A percentile compares a stretch with the other conserved stretches of the same genome.
These are phyloP conservation scores for Oryzias dopingdopingensis DNA, from an alignment of 2,797 vertebrate genomes.

Conservation along the genomic window DNA sequence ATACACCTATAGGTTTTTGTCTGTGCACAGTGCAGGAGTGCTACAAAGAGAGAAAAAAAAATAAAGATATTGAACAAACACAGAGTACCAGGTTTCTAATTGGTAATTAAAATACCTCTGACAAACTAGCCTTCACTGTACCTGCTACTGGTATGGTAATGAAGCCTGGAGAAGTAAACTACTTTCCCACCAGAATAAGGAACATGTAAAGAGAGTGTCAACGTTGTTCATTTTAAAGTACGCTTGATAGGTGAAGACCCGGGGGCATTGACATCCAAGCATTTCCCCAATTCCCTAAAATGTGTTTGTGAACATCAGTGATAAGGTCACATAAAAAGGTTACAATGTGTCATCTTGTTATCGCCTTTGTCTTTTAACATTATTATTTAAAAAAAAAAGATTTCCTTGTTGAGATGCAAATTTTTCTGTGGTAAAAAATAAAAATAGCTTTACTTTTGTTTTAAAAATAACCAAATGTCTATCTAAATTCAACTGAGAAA, in stretches of 20 bases:
- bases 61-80: slow-evolving; percentile 45
- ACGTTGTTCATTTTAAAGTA: slow-evolving; percentile 14
- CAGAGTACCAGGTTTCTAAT: slow-evolving; percentile 67
- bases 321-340: too few species aligned
- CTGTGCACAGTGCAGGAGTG: background rate
- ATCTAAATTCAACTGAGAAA: too few species aligned
- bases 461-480: too few species aligned
- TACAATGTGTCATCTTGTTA: too few species aligned
- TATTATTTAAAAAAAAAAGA: too few species aligned
- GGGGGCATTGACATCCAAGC: background rate
- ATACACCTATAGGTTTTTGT: slow-evolving; percentile 34
- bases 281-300: too few species aligned
- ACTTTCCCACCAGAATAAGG: slow-evolving; percentile 53
- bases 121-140: slow-evolving; percentile 61
- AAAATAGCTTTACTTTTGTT: too few species aligned
- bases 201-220: slow-evolving; percentile 15
- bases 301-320: too few species aligned
- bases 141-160: slow-evolving; percentile 67
- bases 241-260: slow-evolving; percentile 10
- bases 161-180: slow-evolving; percentile 64
- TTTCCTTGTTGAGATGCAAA: too few species aligned
- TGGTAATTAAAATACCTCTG: slow-evolving; percentile 74
- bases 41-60: slow-evolving; percentile 11
- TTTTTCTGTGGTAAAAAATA: too few species aligned
- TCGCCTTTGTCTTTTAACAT: too few species aligned